phyloP scores from a whole-genome alignment of 2,113 vertebrate species.

The Phylloscopus trochiloides region DNA sequence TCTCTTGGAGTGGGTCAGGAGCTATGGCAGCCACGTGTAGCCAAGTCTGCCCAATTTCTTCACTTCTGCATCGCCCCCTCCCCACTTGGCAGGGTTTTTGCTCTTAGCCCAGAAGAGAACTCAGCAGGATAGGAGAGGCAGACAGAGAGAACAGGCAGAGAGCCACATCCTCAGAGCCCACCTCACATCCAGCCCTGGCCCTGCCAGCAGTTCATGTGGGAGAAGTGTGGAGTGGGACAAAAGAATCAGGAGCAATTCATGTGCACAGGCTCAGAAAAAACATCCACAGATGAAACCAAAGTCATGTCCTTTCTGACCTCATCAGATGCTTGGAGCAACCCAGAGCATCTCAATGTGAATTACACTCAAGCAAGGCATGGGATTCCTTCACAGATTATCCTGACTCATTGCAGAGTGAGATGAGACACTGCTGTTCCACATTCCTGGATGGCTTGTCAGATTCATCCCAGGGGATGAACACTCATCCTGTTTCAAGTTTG shows the following conservation, averaged over 20 bases:
- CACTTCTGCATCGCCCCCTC: neutral
- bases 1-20: neutral
- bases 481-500: neutral
- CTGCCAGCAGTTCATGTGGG: slow-evolving; percentile 14
- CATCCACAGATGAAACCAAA: neutral
- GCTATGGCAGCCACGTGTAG: neutral
- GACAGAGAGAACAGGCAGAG: slow-evolving; percentile 4
- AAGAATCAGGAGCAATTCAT: neutral
- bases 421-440: neutral
- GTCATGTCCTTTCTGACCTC: neutral
- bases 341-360: neutral
- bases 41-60: neutral
- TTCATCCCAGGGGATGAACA: neutral
- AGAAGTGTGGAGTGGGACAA: neutral
- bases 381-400: neutral
- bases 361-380: neutral
- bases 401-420: slow-evolving; percentile 3
- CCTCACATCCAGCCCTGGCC: neutral
- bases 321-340: neutral
- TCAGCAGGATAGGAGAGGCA: slow-evolving; percentile 13
- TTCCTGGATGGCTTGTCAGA: neutral
- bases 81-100: neutral
- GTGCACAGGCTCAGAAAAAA: neutral
- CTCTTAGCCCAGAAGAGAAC: neutral
- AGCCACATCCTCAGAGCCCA: neutral